Evolutionary conservation across 2,113 vertebrate species (phyloP), one percentile per base, ranked within the genome.

Genomic region (Taxidea taxus): DNA sequence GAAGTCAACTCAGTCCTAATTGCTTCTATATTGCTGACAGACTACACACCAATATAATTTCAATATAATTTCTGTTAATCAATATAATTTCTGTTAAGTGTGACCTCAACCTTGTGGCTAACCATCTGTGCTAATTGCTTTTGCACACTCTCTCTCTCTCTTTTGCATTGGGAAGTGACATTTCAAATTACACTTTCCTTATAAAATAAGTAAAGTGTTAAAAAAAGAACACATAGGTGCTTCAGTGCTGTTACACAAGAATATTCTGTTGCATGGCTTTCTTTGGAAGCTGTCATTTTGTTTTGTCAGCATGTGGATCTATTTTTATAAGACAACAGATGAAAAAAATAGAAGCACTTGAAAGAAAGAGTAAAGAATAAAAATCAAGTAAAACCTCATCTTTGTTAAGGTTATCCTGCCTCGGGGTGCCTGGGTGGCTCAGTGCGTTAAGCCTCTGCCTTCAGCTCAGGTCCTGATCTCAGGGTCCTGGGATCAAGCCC

Each of bases 31-130:
- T 42, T 97, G 80, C 39, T 85, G 82, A 93, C 49, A 95, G 88
- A 88, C 54, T 74, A 74, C 15, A 62, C 62, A 90, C 81, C 34
- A 77, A 75, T 51, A 72, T 37, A 85, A 56, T 78, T 91, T 3
- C 0, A 94, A 39, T n/a, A n/a, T n/a, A n/a, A n/a, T n/a, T n/a
- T n/a, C n/a, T n/a, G n/a, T n/a, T n/a, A n/a, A n/a, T n/a, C n/a
- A n/a, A n/a, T n/a, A n/a, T n/a, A n/a, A n/a, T n/a, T n/a, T 29
- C 95, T 81, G 87, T 95, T 91, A 97, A 92, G 44, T 95, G 37
- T 88, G 16, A 87, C 51, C 21, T 96, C 83, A 94, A 86, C 82
- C 85, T 95, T 96, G 78, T 44, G 56, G 42, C 42, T 88, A 94
- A 80, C 49, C 93, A 84, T 37, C 97, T 93, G 86, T 62, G 91